Evolutionary conservation across 1,140 invertebrate species (phyloP).

Genomic region (Drosophila punjabiensis): DNA sequence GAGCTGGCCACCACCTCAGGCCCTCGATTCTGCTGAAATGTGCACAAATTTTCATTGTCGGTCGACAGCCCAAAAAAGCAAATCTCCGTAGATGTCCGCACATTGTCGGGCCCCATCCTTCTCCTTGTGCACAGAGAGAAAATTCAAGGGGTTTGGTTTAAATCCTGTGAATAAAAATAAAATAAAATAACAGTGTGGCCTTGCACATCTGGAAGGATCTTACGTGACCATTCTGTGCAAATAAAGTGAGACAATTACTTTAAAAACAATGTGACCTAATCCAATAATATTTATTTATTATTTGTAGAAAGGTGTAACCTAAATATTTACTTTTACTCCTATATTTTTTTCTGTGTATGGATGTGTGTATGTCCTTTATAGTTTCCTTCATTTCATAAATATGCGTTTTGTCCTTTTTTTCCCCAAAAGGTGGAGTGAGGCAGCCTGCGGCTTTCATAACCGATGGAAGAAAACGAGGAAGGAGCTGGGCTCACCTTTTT

Average conservation of each 20-base stretch:
- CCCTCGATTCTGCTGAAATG: conserved; percentile 77
- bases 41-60: conserved; percentile 76
- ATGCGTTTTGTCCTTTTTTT: conserved; percentile 80
- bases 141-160: not conserved
- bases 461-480: conserved; percentile 35
- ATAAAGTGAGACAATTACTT: too few species aligned
- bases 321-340: not conserved
- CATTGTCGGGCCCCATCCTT: conserved; percentile 52
- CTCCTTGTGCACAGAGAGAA: conserved; percentile 1
- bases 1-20: conserved; percentile 67
- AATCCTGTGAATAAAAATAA: too few species aligned
- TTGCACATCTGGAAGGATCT: too few species aligned
- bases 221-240: not conserved
- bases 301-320: not conserved
- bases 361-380: conserved; percentile 66
- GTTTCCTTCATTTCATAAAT: conserved; percentile 82
- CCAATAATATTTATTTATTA: not conserved
- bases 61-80: conserved; percentile 57
- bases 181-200: too few species aligned
- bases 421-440: conserved; percentile 14
- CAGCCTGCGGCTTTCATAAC: conserved; percentile 77
- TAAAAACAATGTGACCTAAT: too few species aligned
- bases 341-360: conserved; percentile 4
- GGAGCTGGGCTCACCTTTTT: conserved; percentile 72
- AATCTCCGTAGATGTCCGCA: conserved; percentile 77